phyloP scores from a whole-genome alignment of 2,888 invertebrate species.

The Carpatolechia fugitivella region DNA sequence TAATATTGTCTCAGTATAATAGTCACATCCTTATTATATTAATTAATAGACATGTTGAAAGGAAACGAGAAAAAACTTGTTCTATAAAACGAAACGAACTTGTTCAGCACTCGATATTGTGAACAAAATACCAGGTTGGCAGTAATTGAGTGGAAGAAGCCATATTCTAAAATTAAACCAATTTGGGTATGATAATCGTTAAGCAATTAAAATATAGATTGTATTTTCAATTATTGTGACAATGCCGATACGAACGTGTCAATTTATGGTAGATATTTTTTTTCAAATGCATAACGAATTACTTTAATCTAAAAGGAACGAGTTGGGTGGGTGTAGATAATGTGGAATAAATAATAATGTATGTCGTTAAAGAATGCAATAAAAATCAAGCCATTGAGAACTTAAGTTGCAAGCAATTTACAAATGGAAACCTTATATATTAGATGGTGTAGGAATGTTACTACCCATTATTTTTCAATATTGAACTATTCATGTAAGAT shows the following conservation, averaged over 20 bases:
- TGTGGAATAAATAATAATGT: too few species aligned
- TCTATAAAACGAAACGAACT: constrained; percentile 1
- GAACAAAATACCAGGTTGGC: background rate
- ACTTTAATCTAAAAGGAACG: background rate
- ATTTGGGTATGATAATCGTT: background rate
- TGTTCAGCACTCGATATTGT: background rate
- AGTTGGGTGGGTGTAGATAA: too few species aligned
- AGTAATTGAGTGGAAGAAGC: constrained; percentile 8
- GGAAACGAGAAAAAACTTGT: constrained; percentile 1
- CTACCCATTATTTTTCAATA: too few species aligned
- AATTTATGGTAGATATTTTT: too few species aligned
- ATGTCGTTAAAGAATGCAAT: too few species aligned
- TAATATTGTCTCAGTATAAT: background rate
- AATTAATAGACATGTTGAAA: background rate
- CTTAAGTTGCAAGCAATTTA: too few species aligned
- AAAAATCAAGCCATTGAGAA: too few species aligned
- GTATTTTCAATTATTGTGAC: background rate
- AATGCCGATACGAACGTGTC: background rate
- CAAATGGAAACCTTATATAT: too few species aligned
- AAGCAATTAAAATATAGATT: background rate
- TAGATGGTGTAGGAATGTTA: too few species aligned
- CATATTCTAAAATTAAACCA: constrained; percentile 1
- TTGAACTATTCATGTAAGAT: too few species aligned
- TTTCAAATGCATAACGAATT: background rate
- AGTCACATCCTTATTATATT: background rate